Evolutionary conservation across 2,888 invertebrate species (phyloP), one percentile per base, ranked within the genome.

Genomic region (Rapana venosa): DNA sequence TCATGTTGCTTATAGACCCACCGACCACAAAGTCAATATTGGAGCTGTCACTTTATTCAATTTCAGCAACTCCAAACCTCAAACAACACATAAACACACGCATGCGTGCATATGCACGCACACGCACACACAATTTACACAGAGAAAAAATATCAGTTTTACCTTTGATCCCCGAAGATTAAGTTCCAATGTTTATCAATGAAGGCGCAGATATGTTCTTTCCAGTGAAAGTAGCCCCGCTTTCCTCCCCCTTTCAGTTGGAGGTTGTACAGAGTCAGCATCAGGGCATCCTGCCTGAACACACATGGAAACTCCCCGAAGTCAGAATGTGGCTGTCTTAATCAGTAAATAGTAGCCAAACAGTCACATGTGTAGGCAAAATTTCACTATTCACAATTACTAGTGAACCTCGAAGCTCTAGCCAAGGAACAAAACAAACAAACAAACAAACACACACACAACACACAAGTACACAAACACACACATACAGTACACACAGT

Each of bases 181-280:
- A 97, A 96, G 79, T 97, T 97, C 98, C 98, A 98, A 95, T 98
- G 97, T 94, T 97, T 97, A 92, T 98, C 98, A 91, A 98, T 98
- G 94, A 98, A 98, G 58, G 97, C 97, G 90, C 97, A 97, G 87
- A 98, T 97, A 95, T 98, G 98, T 6, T 97, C 97, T 94, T 98
- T 97, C 97, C 98, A 98, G 95, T 98, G 98, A 95, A 98, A 98
- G 96, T 97, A 98, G 2, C 98, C 98, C 94, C 97, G 97, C 95
- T 97, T 97, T 91, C 98, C 98, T 0, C 98, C 97, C 0, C 94
- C 93, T 93, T 97, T 97, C 36, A 97, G 97, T 92, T 97, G 97
- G 36, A 98, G 96, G 96, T 98, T 98, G 94, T 98, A 97, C n/a
- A 98, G 95, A 0, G 98, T 97, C 91, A 98, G 95, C 61, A 97